Conservation (phyloP, 2,797 vertebrate genomes). For the Notolabrus celidotus region DNA sequence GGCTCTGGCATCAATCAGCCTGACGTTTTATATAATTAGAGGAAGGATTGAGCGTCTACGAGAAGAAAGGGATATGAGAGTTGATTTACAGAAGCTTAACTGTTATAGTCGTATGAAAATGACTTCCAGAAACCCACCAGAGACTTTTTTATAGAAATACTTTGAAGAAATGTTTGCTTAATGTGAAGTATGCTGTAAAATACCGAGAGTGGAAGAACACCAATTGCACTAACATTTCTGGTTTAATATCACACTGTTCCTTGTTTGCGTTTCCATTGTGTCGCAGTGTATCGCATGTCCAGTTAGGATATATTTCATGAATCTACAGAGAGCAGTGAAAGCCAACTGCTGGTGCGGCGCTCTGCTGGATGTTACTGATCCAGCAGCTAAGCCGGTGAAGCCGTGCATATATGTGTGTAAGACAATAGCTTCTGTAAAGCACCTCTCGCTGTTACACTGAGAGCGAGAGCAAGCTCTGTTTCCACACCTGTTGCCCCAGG, state of each 20-base stretch:
- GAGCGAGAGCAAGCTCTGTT: conserved; percentile 65
- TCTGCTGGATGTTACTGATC: conserved; percentile 84
- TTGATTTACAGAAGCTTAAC: conserved; percentile 49
- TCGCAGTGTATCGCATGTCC: conserved; percentile 66
- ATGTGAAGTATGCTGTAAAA: conserved; percentile 49
- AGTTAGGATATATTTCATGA: conserved; percentile 79
- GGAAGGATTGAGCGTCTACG: conserved; percentile 23
- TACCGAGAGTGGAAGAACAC: conserved; percentile 44
- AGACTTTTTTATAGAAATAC: conserved; percentile 34
- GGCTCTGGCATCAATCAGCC: conserved; percentile 28
- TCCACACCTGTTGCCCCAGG: conserved; percentile 82
- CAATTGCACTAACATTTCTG: conserved; percentile 61
- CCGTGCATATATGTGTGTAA: conserved; percentile 79
- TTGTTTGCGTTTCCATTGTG: conserved; percentile 69
- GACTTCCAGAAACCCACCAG: conserved; percentile 20
- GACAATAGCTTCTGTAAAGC: conserved; percentile 86
- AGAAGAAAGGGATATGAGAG: conserved; percentile 37
- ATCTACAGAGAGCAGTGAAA: conserved; percentile 74
- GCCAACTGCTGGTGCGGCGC: conserved; percentile 77
- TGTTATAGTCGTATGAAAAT: conserved; percentile 46
- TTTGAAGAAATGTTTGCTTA: conserved; percentile 23
- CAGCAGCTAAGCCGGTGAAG: conserved; percentile 73
- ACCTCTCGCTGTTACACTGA: conserved; percentile 76
- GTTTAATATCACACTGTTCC: conserved; percentile 37
- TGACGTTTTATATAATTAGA: conserved; percentile 66